phyloP scores from a whole-genome alignment of 2,888 invertebrate species.

The Ctena decussata region DNA sequence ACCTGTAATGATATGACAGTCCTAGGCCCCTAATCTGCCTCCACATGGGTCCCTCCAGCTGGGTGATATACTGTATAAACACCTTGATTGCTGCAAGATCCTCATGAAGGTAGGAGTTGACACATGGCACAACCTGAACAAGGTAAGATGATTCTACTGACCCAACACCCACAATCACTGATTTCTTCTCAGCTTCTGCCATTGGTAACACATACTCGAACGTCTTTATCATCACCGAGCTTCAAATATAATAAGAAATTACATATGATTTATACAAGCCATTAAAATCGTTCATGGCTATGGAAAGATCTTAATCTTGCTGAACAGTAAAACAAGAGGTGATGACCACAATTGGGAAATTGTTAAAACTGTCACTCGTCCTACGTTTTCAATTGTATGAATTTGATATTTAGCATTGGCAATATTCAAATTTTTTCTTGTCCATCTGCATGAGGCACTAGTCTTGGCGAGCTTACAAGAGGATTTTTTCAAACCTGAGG shows the following conservation, averaged over 20 bases:
- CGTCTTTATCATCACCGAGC: conserved; percentile 64
- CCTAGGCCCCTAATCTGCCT: conserved; percentile 95
- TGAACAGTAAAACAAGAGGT: too few relatives aligned
- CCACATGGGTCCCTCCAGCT: conserved; percentile 97
- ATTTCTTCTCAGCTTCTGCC: conserved; percentile 51
- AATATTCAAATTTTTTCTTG: too few relatives aligned
- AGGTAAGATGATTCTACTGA: conserved; percentile 94
- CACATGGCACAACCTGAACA: conserved; percentile 89
- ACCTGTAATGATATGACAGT: conserved; percentile 92
- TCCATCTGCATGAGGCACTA: too few relatives aligned
- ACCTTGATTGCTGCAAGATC: conserved; percentile 92
- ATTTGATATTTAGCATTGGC: too few relatives aligned
- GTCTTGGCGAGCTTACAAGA: too few relatives aligned
- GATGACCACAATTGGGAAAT: too few relatives aligned
- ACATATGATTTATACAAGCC: too few relatives aligned
- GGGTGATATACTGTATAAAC: conserved; percentile 94
- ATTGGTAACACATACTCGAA: conserved; percentile 67
- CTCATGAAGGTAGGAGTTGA: conserved; percentile 89
- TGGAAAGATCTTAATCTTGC: too few relatives aligned
- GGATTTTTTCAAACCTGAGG: too few relatives aligned
- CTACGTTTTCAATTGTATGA: too few relatives aligned
- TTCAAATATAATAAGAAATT: conserved; percentile 28
- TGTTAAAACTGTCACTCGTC: too few relatives aligned
- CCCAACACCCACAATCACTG: conserved; percentile 93
- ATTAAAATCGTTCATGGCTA: too few relatives aligned